phyloP scores from a whole-genome alignment of 2,888 invertebrate species.

The Dryocosmus kuriphilus region DNA sequence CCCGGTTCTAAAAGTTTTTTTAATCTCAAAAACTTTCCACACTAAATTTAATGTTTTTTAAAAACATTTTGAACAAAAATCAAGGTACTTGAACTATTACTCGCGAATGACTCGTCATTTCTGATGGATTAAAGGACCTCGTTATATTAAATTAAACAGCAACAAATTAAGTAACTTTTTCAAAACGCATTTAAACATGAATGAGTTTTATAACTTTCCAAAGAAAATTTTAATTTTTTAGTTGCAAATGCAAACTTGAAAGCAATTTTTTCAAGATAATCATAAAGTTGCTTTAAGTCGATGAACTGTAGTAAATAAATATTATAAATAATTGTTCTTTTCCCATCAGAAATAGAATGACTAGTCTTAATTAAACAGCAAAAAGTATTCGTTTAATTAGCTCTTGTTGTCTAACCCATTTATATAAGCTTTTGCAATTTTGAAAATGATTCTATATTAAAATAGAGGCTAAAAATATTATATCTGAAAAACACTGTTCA shows the following conservation, averaged over 20 bases:
- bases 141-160: background rate
- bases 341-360: slow-evolving; percentile 37
- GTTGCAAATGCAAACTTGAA: background rate
- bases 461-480: background rate
- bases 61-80: too few relatives aligned
- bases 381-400: background rate
- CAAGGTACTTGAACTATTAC: too few relatives aligned
- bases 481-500: too few relatives aligned
- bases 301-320: background rate
- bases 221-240: background rate
- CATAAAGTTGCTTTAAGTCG: background rate
- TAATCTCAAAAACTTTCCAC: too few relatives aligned
- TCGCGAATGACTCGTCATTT: background rate
- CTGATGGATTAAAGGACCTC: background rate
- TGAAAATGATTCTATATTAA: background rate
- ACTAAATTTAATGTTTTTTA: too few relatives aligned
- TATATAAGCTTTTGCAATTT: background rate
- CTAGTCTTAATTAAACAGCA: slow-evolving; percentile 35
- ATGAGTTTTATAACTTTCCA: background rate
- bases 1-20: too few relatives aligned
- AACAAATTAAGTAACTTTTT: background rate
- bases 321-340: slow-evolving; percentile 28
- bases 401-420: background rate
- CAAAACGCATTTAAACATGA: background rate
- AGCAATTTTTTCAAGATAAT: background rate